These are phyloP conservation scores for Laspeyria flexula DNA, from an alignment of 2,888 invertebrate genomes.

Conservation along the genomic window DNA sequence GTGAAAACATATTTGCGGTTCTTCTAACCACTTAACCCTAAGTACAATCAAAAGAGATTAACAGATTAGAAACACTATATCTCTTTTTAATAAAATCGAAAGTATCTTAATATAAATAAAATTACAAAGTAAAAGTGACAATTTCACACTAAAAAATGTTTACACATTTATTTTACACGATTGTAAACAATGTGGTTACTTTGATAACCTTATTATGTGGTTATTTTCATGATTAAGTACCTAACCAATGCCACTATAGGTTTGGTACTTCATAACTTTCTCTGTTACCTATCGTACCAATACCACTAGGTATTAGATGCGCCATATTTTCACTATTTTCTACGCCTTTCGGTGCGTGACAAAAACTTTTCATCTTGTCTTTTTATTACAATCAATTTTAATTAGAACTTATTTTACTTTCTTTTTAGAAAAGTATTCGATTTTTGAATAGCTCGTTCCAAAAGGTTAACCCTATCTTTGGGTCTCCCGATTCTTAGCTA, in stretches of 20 bases:
- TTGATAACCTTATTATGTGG: constrained; percentile 22
- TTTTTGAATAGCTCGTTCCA: no score
- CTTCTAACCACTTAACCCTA: no score
- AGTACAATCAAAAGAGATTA: no score
- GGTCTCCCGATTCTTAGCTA: no score
- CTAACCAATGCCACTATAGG: constrained; percentile 24
- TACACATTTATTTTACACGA: no score
- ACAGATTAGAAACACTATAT: no score
- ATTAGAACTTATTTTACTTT: constrained; percentile 15
- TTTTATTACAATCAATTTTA: constrained; percentile 42
- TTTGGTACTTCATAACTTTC: constrained; percentile 53
- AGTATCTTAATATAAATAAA: background rate
- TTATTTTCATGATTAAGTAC: constrained; percentile 38
- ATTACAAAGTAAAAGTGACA: background rate
- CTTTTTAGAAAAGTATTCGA: constrained; percentile 3
- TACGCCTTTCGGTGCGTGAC: constrained; percentile 69
- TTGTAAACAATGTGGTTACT: background rate
- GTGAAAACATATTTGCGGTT: no score
- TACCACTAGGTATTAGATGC: constrained; percentile 61
- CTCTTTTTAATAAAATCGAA: background rate
- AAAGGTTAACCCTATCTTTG: no score
- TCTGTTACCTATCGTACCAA: constrained; percentile 48
- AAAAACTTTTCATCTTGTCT: constrained; percentile 48
- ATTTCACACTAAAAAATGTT: no score
- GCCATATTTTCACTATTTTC: constrained; percentile 74